A percentile compares a stretch with the other conserved stretches of the same genome.
These are phyloP conservation scores for Melanotaenia maccullochi DNA, from an alignment of 2,797 vertebrate genomes.

Conservation along the genomic window DNA sequence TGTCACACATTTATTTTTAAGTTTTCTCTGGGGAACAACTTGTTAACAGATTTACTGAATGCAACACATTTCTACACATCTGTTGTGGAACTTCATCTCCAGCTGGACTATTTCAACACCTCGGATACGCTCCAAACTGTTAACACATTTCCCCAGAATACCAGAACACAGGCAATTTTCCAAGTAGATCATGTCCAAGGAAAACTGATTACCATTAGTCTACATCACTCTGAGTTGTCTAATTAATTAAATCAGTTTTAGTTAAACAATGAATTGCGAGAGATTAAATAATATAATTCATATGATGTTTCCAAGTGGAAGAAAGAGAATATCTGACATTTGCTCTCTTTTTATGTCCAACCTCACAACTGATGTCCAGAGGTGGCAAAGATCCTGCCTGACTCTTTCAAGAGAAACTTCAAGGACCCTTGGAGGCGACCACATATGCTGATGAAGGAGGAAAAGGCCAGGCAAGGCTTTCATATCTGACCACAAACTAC, in stretches of 20 bases:
- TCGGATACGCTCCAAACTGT: conserved; percentile 16
- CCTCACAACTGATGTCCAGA: conserved; percentile 68
- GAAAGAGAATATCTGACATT: not conserved
- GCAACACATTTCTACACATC: conserved; percentile 43
- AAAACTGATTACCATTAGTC: conserved; percentile 1
- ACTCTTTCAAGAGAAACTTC: conserved; percentile 87
- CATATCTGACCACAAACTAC: conserved; percentile 23
- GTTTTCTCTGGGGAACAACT: conserved; percentile 28
- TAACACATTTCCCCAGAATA: conserved; percentile 23
- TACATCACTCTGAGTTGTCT: conserved; percentile 9
- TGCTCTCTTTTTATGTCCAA: conserved; percentile 12
- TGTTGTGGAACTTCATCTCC: conserved; percentile 48
- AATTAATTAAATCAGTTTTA: not conserved
- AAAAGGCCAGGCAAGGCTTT: conserved; percentile 81
- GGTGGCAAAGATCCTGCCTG: conserved; percentile 88
- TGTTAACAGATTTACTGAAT: conserved; percentile 4
- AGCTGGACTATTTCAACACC: conserved; percentile 52
- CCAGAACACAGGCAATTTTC: conserved; percentile 23
- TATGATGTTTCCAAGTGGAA: not conserved
- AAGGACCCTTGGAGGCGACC: conserved; percentile 88
- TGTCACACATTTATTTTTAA: conserved; percentile 30
- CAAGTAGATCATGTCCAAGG: conserved; percentile 10
- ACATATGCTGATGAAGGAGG: conserved; percentile 81
- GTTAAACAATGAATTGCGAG: not conserved
- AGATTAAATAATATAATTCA: not conserved